Base-by-base conservation (phyloP, 2,888 invertebrate genomes). In the Xanthostigma xanthostigma region DNA sequence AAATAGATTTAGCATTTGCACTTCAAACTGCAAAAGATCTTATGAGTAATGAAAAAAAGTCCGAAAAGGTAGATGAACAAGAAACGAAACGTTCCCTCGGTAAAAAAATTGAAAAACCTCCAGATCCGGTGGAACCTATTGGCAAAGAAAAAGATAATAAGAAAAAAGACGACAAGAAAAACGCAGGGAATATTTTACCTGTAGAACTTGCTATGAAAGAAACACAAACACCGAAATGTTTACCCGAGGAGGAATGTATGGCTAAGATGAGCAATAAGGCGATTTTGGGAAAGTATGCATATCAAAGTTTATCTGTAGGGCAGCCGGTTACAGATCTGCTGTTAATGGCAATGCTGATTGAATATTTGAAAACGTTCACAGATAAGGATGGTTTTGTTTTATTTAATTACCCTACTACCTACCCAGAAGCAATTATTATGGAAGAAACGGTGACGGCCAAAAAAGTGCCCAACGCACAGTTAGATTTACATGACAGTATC, bases 361-460 rank as follows among this genome's bases (percentile, higher is more conserved):
- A 79, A 57, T 80, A 78, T 57, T 59, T 81, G 13, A 75, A 73
- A 59, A 66, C 64, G 36, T 63, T 75, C 50, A 49, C 58, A 2
- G 61, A 70, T 41, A 67, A 73, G 38, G 58, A 69, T 13, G 78
- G 79, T 6, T 81, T 79, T 71, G 76, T 74, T n/a, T 64, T 81
- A 43, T 62, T 81, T 40, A 78, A 81, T 60, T 81, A 75, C 58
- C 82, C 81, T 0, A 70, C 69, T 50, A 70, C 67, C 8, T 73
- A 75, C 49, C 64, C 70, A 34, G 75, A 81, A 62, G 75, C 78
- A 39, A 68, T 70, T 54, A 65, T 73, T 41, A 60, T 82, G 36
- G 81, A 81, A 62, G 73, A 74, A 62, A 68, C 68, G 2, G 66
- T 81, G 57, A 71, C 74, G 9, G 78, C 78, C 1, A 59, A 58